Evolutionary conservation across 2,113 vertebrate species (phyloP), one percentile per base, ranked within the genome.

Genomic region (Taxidea taxus): DNA sequence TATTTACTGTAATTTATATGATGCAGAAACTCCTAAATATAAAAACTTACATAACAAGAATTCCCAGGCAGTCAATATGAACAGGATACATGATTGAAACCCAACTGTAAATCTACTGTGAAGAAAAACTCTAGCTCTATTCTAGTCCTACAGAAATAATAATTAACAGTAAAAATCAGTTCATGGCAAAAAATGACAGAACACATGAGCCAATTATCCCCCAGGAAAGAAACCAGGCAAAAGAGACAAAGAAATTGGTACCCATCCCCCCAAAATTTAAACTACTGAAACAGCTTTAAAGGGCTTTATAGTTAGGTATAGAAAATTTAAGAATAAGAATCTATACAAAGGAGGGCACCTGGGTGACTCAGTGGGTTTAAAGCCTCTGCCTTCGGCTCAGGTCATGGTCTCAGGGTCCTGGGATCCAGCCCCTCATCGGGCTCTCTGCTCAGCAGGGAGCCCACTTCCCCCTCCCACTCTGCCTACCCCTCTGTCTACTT

Each of bases 1-100:
- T 94, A 96, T 95, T 91, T 94, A 83, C 42, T 47, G 39, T 87
- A 94, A 96, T 94, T 94, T 94, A 97, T 80, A 91, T 91, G 89
- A 88, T 87, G 3, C 56, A 94, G 54, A 87, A 86, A 87, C 56
- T 75, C 75, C 74, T 87, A 92, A 82, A 39, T 62, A 82, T 11
- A 92, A 95, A 97, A 85, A 83, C 27, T 77, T 86, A 66, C 34
- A 75, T 64, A 80, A 78, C 18, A 66, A 80, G 74, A 84, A 96
- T 75, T 97, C 51, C 80, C 75, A 91, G 54, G 74, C 31, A 93
- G 56, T 95, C 78, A 70, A 42, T 84, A 64, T 68, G 51, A 96
- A 92, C 39, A 91, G n/a, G 42, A 91, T 27, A 25, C 9, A 39
- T 1, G 29, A 91, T 10, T 77, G 31, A 87, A 85, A n/a, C 25